A percentile compares a stretch with the other conserved stretches of the same genome.
These are phyloP conservation scores for Sclerodermus sp. DNA, from an alignment of 2,888 invertebrate species.

Conservation along the genomic window DNA sequence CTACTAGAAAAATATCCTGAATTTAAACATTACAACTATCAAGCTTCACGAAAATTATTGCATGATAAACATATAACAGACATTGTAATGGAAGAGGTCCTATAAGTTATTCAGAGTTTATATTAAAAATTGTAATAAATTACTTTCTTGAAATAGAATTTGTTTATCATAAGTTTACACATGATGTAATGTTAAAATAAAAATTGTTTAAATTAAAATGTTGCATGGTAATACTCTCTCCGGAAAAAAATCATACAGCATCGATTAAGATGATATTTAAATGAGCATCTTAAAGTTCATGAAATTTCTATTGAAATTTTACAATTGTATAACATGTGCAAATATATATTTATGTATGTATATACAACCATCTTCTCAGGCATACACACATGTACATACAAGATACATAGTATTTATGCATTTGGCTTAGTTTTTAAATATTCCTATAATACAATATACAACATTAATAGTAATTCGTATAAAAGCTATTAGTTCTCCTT, in stretches of 20 bases:
- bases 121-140: no score
- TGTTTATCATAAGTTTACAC: no score
- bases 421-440: constrained; percentile 42
- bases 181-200: no score
- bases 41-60: constrained; percentile 58
- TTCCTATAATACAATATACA: constrained; percentile 42
- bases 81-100: constrained; percentile 9
- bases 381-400: neutral
- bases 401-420: constrained; percentile 18
- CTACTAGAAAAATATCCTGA: constrained; percentile 71
- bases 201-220: no score
- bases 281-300: no score
- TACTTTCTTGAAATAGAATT: no score
- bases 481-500: neutral
- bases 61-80: constrained; percentile 12
- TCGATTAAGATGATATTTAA: no score
- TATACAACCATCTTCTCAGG: neutral
- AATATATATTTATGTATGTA: constrained; percentile 31
- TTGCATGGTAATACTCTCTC: no score
- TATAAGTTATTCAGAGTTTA: neutral
- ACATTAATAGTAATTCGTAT: constrained; percentile 18
- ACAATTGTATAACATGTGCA: constrained; percentile 10
- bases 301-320: no score
- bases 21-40: constrained; percentile 69
- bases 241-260: no score